phyloP scores from a whole-genome alignment of 2,888 invertebrate species.

The Polylopha cassiicola region DNA sequence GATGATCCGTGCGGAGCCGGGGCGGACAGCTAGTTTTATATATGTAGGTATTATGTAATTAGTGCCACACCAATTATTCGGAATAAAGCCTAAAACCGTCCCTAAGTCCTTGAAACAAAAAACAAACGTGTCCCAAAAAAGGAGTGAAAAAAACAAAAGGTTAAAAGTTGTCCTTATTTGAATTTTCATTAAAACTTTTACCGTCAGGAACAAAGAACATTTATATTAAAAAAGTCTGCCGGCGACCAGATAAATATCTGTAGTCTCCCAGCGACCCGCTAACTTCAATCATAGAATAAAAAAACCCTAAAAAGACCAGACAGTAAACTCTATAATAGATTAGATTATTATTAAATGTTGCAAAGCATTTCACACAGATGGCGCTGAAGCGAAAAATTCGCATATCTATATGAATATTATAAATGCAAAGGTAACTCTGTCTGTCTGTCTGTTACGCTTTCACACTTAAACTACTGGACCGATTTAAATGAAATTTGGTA shows the following conservation, averaged over 20 bases:
- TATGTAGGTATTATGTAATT: no score
- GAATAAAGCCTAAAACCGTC: constrained; percentile 33
- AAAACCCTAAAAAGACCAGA: constrained; percentile 35
- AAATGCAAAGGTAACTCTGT: no score
- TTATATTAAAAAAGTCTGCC: constrained; percentile 77
- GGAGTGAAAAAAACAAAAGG: constrained; percentile 57
- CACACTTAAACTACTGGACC: no score
- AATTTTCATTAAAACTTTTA: constrained; percentile 73
- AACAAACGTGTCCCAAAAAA: constrained; percentile 50
- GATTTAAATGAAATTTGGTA: no score
- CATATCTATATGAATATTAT: no score
- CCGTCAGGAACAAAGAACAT: constrained; percentile 77
- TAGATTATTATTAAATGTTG: no score
- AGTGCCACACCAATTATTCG: no score
- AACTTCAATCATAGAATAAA: constrained; percentile 54
- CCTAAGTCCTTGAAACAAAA: constrained; percentile 57
- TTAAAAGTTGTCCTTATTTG: constrained; percentile 72
- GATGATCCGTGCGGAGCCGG: no score
- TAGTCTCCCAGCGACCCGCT: constrained; percentile 71
- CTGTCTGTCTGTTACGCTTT: no score
- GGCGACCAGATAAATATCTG: constrained; percentile 76
- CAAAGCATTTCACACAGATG: no score
- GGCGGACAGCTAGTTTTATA: no score
- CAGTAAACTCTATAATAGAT: constrained; percentile 12
- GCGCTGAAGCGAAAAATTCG: no score